A percentile compares a stretch with the other conserved stretches of the same genome.
phyloP scores from a whole-genome alignment of 1,140 invertebrate species.

The Drosophila ogumai region DNA sequence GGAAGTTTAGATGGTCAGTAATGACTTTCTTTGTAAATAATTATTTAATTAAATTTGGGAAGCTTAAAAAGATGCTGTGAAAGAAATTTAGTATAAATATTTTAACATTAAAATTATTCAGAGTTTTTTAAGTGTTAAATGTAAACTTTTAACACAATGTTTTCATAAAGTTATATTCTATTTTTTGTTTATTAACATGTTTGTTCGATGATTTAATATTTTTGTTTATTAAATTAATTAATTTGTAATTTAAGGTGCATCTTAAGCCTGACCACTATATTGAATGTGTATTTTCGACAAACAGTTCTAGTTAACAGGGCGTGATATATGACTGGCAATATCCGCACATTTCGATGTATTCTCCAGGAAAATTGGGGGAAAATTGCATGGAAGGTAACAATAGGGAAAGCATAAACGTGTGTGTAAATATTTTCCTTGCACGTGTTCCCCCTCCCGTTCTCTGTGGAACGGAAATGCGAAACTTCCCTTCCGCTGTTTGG shows the following conservation, averaged over 20 bases:
- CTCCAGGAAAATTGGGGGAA: constrained; percentile 21
- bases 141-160: not conserved
- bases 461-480: constrained; percentile 60
- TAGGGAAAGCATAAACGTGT: constrained; percentile 18
- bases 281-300: not conserved
- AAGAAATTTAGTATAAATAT: not conserved
- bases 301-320: constrained; percentile 22
- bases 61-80: no score
- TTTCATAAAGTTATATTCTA: no score
- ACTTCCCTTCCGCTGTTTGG: constrained; percentile 43
- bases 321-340: constrained; percentile 37
- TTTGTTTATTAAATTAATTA: not conserved
- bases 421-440: constrained; percentile 65
- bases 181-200: no score
- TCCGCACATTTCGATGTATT: constrained; percentile 16
- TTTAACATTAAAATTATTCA: not conserved
- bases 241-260: not conserved
- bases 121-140: not conserved
- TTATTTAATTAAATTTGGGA: not conserved
- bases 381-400: constrained; percentile 14
- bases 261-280: not conserved
- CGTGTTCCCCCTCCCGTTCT: constrained; percentile 31
- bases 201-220: no score
- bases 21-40: not conserved
- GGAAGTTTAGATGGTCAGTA: not conserved